Evolutionary conservation across 2,888 invertebrate species (phyloP).

Genomic region (Tetheella fluctuosa): DNA sequence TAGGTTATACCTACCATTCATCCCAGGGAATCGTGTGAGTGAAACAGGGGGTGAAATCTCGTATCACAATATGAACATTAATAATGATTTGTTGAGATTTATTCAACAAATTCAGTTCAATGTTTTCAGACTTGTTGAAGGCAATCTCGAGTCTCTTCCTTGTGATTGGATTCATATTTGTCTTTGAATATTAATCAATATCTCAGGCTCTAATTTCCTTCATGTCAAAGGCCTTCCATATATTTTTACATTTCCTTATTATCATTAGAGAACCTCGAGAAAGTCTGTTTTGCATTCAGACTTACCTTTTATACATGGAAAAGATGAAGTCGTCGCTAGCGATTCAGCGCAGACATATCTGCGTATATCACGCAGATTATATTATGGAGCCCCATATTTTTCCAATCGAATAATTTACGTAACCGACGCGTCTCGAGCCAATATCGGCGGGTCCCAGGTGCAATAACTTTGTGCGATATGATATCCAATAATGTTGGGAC

Average conservation of each 20-base stretch:
- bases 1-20: too few relatives aligned
- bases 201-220: too few relatives aligned
- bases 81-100: too few relatives aligned
- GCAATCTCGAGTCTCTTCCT: too few relatives aligned
- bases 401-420: constrained; percentile 22
- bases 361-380: not conserved
- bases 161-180: too few relatives aligned
- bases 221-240: not conserved
- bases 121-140: too few relatives aligned
- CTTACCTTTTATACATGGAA: not conserved
- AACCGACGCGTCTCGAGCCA: constrained; percentile 19
- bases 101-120: too few relatives aligned
- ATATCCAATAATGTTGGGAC: constrained; percentile 29
- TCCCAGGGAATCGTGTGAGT: too few relatives aligned
- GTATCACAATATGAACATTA: too few relatives aligned
- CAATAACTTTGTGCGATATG: constrained; percentile 27
- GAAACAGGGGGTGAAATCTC: too few relatives aligned
- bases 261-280: not conserved
- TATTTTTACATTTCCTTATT: too few relatives aligned
- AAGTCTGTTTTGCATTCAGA: not conserved
- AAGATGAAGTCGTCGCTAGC: not conserved
- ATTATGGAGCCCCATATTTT: constrained; percentile 10
- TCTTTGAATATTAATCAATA: too few relatives aligned
- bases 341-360: constrained; percentile 1
- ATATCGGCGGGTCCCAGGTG: constrained; percentile 34